Percentiles rank a stretch among this genome's conserved stretches.
phyloP scores from a whole-genome alignment of 2,888 invertebrate genomes.

The Xestia ashworthii region DNA sequence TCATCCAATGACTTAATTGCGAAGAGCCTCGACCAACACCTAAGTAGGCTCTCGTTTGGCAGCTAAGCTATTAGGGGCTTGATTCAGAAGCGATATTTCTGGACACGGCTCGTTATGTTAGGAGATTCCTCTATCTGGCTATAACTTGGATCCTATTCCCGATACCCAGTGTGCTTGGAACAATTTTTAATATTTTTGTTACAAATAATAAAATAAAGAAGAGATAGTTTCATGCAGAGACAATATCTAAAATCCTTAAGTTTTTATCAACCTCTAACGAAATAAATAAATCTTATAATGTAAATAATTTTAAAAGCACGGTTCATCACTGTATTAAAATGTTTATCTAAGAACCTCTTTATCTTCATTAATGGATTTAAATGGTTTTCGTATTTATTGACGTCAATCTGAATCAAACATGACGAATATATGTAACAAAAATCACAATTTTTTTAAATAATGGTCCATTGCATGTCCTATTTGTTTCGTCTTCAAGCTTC shows the following conservation, averaged over 20 bases:
- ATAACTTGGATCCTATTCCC: not conserved
- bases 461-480: not conserved
- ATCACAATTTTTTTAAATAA: no score
- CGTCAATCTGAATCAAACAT: conserved; percentile 18
- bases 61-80: not conserved
- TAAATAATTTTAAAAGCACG: not conserved
- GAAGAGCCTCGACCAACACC: not conserved
- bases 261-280: no score
- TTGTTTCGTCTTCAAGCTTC: not conserved
- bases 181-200: not conserved
- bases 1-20: not conserved
- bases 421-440: not conserved
- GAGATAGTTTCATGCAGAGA: not conserved
- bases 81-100: not conserved
- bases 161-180: not conserved
- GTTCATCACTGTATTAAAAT: not conserved
- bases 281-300: not conserved
- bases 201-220: not conserved
- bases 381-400: conserved; percentile 8
- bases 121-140: not conserved
- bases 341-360: conserved; percentile 24
- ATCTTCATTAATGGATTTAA: conserved; percentile 19
- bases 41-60: not conserved
- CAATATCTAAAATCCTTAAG: not conserved
- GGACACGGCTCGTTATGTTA: not conserved